These are phyloP conservation scores for Acronicta alni DNA, from an alignment of 2,888 invertebrate genomes.

Conservation along the genomic window DNA sequence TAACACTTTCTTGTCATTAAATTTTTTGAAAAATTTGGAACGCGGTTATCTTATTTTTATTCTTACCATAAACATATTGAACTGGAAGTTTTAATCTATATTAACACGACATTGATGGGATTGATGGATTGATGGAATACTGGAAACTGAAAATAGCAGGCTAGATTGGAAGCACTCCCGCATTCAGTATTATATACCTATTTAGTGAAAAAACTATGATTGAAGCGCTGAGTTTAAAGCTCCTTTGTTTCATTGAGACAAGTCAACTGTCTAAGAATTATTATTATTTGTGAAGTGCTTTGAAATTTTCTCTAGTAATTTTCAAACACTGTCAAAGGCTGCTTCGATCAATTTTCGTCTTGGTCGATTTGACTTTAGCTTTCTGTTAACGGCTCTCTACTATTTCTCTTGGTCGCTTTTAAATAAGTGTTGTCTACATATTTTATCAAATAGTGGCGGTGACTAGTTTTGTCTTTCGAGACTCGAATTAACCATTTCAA, in stretches of 20 bases:
- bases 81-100: constrained; percentile 31
- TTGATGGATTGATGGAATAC: constrained; percentile 28
- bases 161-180: constrained; percentile 30
- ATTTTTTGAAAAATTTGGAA: constrained; percentile 1
- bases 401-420: constrained; percentile 23
- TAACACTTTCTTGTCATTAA: constrained; percentile 3
- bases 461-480: background rate
- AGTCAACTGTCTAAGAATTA: constrained; percentile 37
- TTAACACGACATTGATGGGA: constrained; percentile 44
- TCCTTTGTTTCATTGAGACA: constrained; percentile 48
- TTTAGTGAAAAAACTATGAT: constrained; percentile 50
- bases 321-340: constrained; percentile 52
- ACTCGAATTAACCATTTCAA: background rate
- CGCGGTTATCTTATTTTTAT: constrained; percentile 5
- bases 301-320: constrained; percentile 45
- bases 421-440: constrained; percentile 11
- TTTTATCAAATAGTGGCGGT: too few species aligned
- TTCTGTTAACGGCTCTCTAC: constrained; percentile 2
- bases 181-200: constrained; percentile 27
- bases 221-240: constrained; percentile 45
- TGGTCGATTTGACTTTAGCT: constrained; percentile 19
- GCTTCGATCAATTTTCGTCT: constrained; percentile 37
- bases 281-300: constrained; percentile 53
- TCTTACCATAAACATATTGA: constrained; percentile 14
- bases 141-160: constrained; percentile 6